Percentiles rank a stretch among this genome's conserved stretches.
These are phyloP conservation scores for Ammospiza caudacuta DNA, from an alignment of 2,113 vertebrate genomes.

Conservation along the genomic window DNA sequence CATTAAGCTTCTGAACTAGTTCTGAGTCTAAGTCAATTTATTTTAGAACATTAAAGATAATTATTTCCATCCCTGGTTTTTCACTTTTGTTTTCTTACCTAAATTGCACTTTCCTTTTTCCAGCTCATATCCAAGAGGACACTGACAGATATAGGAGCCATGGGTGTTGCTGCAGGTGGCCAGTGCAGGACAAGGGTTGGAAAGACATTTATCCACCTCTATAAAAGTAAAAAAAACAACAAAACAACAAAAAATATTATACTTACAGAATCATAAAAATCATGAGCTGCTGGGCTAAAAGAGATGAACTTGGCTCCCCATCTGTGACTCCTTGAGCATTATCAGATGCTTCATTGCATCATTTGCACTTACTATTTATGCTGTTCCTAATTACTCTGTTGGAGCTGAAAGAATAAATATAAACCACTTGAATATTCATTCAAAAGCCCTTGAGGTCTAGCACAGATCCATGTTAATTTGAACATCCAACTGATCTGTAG, in stretches of 20 bases:
- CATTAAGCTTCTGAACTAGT: not conserved
- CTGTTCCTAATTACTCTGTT: not conserved
- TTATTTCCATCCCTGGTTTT: not conserved
- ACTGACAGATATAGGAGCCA: conserved; percentile 90
- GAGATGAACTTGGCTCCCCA: not conserved
- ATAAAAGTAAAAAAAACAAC: not conserved
- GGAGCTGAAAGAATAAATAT: conserved; percentile 23
- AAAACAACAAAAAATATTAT: not conserved
- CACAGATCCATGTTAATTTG: not conserved
- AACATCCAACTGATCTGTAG: not conserved
- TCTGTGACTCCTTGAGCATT: not conserved
- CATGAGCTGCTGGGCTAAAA: not conserved
- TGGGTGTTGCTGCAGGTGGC: conserved; percentile 85
- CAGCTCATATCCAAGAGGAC: conserved; percentile 87
- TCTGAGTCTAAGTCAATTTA: not conserved
- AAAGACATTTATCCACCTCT: conserved; percentile 91
- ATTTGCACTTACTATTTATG: conserved; percentile 5
- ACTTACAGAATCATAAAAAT: not conserved
- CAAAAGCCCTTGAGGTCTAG: not conserved
- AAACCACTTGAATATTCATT: conserved; percentile 8
- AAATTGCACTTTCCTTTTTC: conserved; percentile 89
- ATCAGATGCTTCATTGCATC: not conserved
- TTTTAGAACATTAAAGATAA: conserved; percentile 23
- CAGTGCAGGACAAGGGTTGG: conserved; percentile 81
- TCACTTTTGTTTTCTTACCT: conserved; percentile 76